A percentile compares a stretch with the other conserved stretches of the same genome.
Conservation (phyloP, 1,140 invertebrate genomes). For the Panagrolaimus sp. region DNA sequence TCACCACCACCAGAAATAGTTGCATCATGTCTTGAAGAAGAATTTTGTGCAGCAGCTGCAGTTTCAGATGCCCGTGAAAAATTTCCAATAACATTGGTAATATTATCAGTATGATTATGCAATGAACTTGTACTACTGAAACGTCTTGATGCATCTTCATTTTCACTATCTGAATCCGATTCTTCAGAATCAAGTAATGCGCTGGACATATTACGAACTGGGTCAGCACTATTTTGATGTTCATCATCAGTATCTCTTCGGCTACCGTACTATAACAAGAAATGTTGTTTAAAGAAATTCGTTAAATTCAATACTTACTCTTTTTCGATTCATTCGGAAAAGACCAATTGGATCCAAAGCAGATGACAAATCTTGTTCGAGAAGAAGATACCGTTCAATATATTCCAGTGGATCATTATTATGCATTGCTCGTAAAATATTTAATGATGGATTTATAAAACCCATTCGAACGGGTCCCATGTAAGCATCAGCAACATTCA, state of each 20-base stretch:
- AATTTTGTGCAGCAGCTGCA: not conserved
- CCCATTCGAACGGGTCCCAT: conserved; percentile 89
- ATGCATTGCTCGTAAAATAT: conserved; percentile 80
- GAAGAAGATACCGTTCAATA: conserved; percentile 37
- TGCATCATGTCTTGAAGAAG: too few relatives aligned
- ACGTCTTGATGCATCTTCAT: conserved; percentile 9
- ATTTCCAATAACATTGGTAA: not conserved
- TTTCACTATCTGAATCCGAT: conserved; percentile 14
- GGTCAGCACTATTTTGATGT: not conserved
- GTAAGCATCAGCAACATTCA: conserved; percentile 87
- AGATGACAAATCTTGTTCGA: conserved; percentile 38
- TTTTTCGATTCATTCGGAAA: not conserved
- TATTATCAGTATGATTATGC: not conserved
- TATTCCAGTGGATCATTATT: conserved; percentile 59
- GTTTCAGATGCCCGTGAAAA: not conserved
- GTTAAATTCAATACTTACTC: not conserved
- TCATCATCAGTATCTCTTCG: conserved; percentile 7
- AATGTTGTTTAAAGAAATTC: not conserved
- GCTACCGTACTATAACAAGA: not conserved
- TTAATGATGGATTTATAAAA: conserved; percentile 76
- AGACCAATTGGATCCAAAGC: conserved; percentile 15
- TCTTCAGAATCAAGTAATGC: not conserved
- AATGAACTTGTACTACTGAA: conserved; percentile 3
- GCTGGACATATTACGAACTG: not conserved
- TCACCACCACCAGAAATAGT: too few relatives aligned